Evolutionary conservation across 2,113 vertebrate species (phyloP), one percentile per base, ranked within the genome.

Genomic region (Actinemys pallida): DNA sequence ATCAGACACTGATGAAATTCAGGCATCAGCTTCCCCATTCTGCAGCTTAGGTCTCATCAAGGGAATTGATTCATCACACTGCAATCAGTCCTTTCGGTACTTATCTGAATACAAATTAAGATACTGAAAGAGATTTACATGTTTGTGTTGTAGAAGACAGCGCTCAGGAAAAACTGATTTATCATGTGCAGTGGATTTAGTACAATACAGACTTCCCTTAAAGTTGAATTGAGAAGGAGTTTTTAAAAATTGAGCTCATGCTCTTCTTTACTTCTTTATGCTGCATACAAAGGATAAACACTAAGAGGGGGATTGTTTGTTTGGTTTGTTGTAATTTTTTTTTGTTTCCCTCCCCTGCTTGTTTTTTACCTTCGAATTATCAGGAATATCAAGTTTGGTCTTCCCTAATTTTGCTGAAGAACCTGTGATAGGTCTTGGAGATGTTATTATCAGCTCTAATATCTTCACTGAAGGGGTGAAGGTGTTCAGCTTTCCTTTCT

Each of bases 51-150:
- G 62, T 90, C 50, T 39, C 92, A 96, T 84, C 84, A 95, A 85
- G 94, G 91, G 96, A 96, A 94, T 92, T 93, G 94, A 96, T 97
- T 97, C 80, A 96, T 95, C 95, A 96, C 84, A 94, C 78, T 81
- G 83, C 87, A 96, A 96, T 95, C 93, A 97, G 92, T 49, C 35
- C 93, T 96, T 81, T 95, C 93, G 93, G 65, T 94, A 94, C 94
- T 95, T 96, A 92, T 96, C 87, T 97, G 92, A 97, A 97, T 96
- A 95, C 35, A 97, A 93, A 96, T 95, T 93, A 90, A 1, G 0
- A 92, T 92, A 93, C 29, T 47, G 57, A 90, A 53, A 87, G 22
- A 97, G 89, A 97, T 94, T 88, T 95, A 91, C 22, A 10, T 86
- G 85, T 92, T 90, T 92, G 42, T 95, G 82, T 50, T 31, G 2